Conservation (phyloP, 37 sponge, comb jelly and placozoan species). For the Theonella swinhoei region DNA sequence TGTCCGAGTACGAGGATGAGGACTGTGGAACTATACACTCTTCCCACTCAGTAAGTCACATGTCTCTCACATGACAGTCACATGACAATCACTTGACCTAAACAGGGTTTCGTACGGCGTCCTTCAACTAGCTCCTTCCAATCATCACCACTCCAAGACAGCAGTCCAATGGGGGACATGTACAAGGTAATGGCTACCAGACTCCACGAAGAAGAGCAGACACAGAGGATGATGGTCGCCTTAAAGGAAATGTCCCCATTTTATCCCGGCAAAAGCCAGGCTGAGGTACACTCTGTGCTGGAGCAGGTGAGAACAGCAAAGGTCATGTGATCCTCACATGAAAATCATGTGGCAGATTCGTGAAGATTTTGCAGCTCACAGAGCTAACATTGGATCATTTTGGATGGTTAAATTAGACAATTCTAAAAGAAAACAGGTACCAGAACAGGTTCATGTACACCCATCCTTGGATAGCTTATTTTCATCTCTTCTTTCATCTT, state of each 20-base stretch:
- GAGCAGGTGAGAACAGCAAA: slow-evolving; percentile 21
- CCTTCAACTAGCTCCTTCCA: slow-evolving; percentile 1
- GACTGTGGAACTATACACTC: slow-evolving; percentile 9
- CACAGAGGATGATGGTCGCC: slow-evolving; percentile 77
- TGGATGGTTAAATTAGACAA: slow-evolving; percentile 56
- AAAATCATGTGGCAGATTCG: slow-evolving; percentile 18
- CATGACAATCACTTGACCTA: background rate
- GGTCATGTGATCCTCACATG: background rate
- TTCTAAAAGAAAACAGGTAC: slow-evolving; percentile 48
- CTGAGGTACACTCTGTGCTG: slow-evolving; percentile 36
- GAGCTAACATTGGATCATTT: slow-evolving; percentile 51
- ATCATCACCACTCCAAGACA: slow-evolving; percentile 18
- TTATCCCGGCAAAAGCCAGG: slow-evolving; percentile 40
- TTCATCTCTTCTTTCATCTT: background rate
- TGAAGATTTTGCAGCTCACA: slow-evolving; percentile 28
- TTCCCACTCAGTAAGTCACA: background rate
- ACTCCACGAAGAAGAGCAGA: slow-evolving; percentile 77
- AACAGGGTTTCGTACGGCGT: background rate
- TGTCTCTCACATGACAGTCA: background rate
- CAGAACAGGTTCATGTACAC: background rate
- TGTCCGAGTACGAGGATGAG: slow-evolving; percentile 80
- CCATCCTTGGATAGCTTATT: background rate
- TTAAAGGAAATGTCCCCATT: slow-evolving; percentile 46
- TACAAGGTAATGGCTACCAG: slow-evolving; percentile 50
- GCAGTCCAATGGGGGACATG: background rate